Base-by-base conservation (phyloP, 2,888 invertebrate species). In the Junonia oenone region DNA sequence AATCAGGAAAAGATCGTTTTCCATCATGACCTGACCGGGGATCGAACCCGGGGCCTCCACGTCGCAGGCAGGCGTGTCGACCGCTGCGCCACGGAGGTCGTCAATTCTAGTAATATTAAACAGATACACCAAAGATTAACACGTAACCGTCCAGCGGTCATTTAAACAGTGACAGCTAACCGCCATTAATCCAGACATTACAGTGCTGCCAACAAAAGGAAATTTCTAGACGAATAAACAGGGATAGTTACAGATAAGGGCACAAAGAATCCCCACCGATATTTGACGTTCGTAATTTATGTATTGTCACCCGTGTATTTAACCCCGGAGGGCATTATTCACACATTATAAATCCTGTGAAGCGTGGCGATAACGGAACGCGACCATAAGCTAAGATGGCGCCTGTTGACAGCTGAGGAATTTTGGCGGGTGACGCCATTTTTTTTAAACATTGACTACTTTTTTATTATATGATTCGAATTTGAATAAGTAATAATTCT, bases 321-420 rank as follows among this genome's bases (percentile, higher is more conserved):
- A 87, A 81, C 81, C 79, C 75, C 72, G 66, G 38, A 65, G 68
- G 72, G 72, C 81, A 83, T 89, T 88, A 87, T 84, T 89, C 87
- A 87, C 87, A 83, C 82, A 86, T 89, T 87, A 87, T 88, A 89
- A 88, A 87, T 84, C 84, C 83, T 71, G 72, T 76, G 74, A 73
- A 81, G 79, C 84, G 85, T 74, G 67, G 67, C 69, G 87, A 87
- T 88, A 88, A 75, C 76, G 78, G 55, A 49, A 51, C 19, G 17
- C 38, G 38, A 11, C 76, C 73, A 69, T 78, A 78, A 80, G 73
- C 71, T 69, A 81, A 82, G 78, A 85, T 81, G 85, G 84, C 83
- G 68, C 65, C 59, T 55, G 60, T 61, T 83, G 84, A 85, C 83
- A 78, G 75, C 71, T 26, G 26, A 38, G 38, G 8, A 66, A 75